Percentiles rank a stretch among this genome's conserved stretches.
These are phyloP conservation scores for Steinernema scapterisci DNA, from an alignment of 2,888 invertebrate species.

Conservation along the genomic window DNA sequence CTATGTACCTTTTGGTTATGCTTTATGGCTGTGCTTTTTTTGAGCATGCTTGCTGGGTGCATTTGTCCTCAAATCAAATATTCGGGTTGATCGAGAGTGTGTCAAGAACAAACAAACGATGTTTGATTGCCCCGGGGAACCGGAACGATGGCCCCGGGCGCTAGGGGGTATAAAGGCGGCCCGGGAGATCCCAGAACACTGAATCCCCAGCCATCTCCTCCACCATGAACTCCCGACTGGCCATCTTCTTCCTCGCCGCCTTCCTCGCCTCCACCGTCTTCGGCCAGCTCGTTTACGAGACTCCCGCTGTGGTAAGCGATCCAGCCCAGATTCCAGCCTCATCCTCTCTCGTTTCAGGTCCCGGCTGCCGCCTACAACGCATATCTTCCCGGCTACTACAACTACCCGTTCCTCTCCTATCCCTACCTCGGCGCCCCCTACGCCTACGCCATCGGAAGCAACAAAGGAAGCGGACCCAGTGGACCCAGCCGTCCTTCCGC, in stretches of 20 bases:
- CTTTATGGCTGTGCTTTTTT: no score
- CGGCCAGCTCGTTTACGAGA: not conserved
- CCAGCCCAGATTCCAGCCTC: not conserved
- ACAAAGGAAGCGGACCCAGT: not conserved
- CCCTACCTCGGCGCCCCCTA: not conserved
- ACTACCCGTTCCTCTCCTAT: not conserved
- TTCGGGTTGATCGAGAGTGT: no score
- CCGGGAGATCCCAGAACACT: not conserved
- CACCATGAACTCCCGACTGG: not conserved
- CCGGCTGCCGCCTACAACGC: not conserved
- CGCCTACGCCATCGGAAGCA: constrained; percentile 11
- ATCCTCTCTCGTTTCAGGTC: not conserved
- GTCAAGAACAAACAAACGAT: no score
- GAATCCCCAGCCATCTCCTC: not conserved
- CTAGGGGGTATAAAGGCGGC: not conserved
- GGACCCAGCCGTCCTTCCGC: not conserved
- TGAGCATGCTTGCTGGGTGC: no score
- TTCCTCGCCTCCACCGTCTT: not conserved
- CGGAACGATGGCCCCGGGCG: no score
- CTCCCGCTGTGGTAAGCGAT: not conserved
- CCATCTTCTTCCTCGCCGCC: not conserved
- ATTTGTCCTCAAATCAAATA: no score
- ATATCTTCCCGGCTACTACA: constrained; percentile 2
- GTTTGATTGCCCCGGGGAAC: no score
- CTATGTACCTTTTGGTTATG: no score